phyloP scores from a whole-genome alignment of 2,888 invertebrate species.

The Brenthis ino region DNA sequence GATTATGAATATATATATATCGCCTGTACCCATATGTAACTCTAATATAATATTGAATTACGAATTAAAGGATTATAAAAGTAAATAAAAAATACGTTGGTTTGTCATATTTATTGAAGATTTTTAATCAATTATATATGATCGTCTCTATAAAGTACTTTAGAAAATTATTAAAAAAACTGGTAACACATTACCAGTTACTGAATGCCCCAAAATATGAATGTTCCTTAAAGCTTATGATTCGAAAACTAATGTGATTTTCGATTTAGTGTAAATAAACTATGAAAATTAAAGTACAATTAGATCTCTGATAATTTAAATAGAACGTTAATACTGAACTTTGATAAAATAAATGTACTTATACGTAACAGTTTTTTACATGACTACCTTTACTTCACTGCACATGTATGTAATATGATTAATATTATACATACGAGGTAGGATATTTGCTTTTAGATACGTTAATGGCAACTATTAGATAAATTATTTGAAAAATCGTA shows the following conservation, averaged over 20 bases:
- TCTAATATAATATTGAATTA: too few species aligned
- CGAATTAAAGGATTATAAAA: background rate
- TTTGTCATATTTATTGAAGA: background rate
- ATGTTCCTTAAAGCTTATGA: conserved; percentile 40
- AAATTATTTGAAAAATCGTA: too few species aligned
- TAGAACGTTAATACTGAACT: conserved; percentile 30
- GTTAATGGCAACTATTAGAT: background rate
- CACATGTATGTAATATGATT: background rate
- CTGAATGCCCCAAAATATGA: conserved; percentile 22
- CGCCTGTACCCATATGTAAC: too few species aligned
- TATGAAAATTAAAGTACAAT: conserved; percentile 39
- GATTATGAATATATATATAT: too few species aligned
- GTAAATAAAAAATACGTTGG: background rate
- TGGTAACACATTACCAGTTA: background rate
- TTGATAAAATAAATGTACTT: conserved; percentile 36
- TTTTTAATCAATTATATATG: background rate
- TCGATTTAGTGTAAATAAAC: conserved; percentile 37
- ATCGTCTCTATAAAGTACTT: conserved; percentile 1
- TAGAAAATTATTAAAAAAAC: background rate
- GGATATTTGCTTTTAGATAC: conserved; percentile 5
- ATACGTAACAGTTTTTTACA: conserved; percentile 30
- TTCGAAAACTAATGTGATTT: conserved; percentile 38
- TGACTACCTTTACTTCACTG: conserved; percentile 21
- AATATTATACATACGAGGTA: background rate
- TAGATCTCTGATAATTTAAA: conserved; percentile 32